Evolutionary conservation across 2,888 invertebrate genomes (phyloP).

Genomic region (Elysia crispata): DNA sequence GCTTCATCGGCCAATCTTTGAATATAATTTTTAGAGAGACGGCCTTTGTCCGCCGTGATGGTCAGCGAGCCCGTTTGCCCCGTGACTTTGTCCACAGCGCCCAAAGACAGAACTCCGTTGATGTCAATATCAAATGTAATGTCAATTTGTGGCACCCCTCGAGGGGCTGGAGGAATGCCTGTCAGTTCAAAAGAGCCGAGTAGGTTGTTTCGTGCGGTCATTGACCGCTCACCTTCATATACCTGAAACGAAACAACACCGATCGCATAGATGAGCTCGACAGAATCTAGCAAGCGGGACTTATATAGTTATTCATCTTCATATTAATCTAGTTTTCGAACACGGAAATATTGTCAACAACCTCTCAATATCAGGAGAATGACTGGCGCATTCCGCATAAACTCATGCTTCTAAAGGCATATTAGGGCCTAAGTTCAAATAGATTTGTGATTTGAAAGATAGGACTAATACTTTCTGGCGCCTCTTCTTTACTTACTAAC

Average conservation of each 20-base stretch:
- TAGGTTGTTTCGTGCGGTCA: conserved; percentile 82
- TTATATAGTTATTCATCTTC: too few relatives aligned
- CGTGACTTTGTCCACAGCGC: conserved; percentile 89
- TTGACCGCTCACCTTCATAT: conserved; percentile 77
- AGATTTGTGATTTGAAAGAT: too few relatives aligned
- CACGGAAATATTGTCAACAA: conserved; percentile 31
- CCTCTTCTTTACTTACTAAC: too few relatives aligned
- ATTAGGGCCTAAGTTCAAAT: too few relatives aligned
- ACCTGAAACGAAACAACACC: conserved; percentile 61
- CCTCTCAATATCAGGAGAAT: conserved; percentile 49
- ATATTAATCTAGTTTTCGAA: too few relatives aligned
- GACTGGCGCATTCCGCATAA: conserved; percentile 61
- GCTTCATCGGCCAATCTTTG: conserved; percentile 94
- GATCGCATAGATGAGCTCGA: conserved; percentile 43
- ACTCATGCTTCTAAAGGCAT: neutral
- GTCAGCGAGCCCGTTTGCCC: conserved; percentile 80
- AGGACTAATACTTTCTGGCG: too few relatives aligned
- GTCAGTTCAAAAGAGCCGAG: conserved; percentile 97
- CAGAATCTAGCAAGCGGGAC: conserved; percentile 44
- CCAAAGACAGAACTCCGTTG: conserved; percentile 95
- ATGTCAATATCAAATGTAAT: conserved; percentile 82
- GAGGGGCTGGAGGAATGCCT: conserved; percentile 94
- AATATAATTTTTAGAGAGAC: conserved; percentile 94
- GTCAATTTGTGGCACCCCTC: conserved; percentile 89
- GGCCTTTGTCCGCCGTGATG: conserved; percentile 88